A percentile compares a stretch with the other conserved stretches of the same genome.
These are phyloP conservation scores for Falco peregrinus DNA, from an alignment of 2,797 vertebrate species.

Conservation along the genomic window DNA sequence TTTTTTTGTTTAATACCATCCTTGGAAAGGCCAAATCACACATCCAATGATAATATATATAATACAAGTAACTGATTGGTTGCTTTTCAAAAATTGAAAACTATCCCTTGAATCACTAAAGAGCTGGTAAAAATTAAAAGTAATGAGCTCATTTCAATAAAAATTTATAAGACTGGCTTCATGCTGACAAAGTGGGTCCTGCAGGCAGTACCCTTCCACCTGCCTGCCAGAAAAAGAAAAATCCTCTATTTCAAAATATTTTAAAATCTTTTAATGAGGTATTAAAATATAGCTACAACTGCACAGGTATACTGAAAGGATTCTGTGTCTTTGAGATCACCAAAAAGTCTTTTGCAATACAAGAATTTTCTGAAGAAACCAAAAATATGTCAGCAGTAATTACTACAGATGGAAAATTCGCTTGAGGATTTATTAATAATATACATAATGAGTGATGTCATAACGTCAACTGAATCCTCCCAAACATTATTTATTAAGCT, in stretches of 20 bases:
- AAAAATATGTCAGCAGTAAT: background rate
- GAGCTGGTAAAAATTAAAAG: conserved; percentile 61
- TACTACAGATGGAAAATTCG: background rate
- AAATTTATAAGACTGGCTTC: conserved; percentile 69
- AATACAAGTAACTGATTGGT: background rate
- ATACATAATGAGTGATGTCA: background rate
- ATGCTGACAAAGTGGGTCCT: conserved; percentile 59
- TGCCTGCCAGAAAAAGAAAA: conserved; percentile 29
- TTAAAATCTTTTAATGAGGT: conserved; percentile 23
- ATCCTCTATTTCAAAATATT: conserved; percentile 13
- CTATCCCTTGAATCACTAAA: background rate
- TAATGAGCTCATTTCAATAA: conserved; percentile 75
- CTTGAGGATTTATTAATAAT: background rate
- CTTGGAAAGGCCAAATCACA: background rate
- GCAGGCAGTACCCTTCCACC: conserved; percentile 39
- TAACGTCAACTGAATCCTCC: background rate
- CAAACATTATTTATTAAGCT: background rate
- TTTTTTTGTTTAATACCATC: background rate
- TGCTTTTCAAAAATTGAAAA: background rate
- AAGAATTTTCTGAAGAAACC: background rate
- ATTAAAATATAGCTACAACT: background rate
- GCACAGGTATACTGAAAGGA: background rate
- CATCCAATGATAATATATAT: background rate
- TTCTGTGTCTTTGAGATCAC: background rate
- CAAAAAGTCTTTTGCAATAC: background rate